Percentiles rank a stretch among this genome's conserved stretches.
Evolutionary conservation across 2,113 vertebrate species (phyloP).

Genomic region (Alouatta palliata): DNA sequence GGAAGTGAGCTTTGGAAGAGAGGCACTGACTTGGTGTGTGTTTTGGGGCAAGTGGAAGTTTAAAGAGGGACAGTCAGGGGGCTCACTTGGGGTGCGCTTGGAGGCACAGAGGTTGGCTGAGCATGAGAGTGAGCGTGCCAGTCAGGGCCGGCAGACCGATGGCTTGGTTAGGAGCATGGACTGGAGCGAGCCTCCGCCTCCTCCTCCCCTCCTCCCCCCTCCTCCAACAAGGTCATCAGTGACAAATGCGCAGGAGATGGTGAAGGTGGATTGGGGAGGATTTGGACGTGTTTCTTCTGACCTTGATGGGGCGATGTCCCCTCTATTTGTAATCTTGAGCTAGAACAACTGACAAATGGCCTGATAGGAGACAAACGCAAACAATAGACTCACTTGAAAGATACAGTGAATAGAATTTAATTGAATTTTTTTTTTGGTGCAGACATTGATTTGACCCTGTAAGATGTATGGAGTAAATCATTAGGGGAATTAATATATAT

Average conservation of each 20-base stretch:
- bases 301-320: conserved; percentile 86
- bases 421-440: conserved; percentile 85
- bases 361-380: conserved; percentile 91
- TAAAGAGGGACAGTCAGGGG: background rate
- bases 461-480: conserved; percentile 84
- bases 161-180: fast-evolving
- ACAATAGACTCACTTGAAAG: conserved; percentile 86
- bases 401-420: conserved; percentile 87
- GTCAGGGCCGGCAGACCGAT: background rate
- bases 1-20: background rate
- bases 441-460: conserved; percentile 90
- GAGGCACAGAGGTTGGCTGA: background rate
- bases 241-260: background rate
- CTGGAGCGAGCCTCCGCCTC: background rate
- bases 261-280: conserved; percentile 10
- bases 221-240: background rate
- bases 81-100: background rate
- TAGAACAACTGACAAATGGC: conserved; percentile 85
- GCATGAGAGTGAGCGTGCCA: fast-evolving
- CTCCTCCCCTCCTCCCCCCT: background rate
- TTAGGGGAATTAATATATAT: conserved; percentile 85
- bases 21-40: background rate
- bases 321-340: conserved; percentile 81
- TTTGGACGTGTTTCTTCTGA: conserved; percentile 83
- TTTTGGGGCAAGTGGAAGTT: background rate